These are phyloP conservation scores for Leptogaster cylindrica DNA, from an alignment of 2,888 invertebrate species.

Conservation along the genomic window DNA sequence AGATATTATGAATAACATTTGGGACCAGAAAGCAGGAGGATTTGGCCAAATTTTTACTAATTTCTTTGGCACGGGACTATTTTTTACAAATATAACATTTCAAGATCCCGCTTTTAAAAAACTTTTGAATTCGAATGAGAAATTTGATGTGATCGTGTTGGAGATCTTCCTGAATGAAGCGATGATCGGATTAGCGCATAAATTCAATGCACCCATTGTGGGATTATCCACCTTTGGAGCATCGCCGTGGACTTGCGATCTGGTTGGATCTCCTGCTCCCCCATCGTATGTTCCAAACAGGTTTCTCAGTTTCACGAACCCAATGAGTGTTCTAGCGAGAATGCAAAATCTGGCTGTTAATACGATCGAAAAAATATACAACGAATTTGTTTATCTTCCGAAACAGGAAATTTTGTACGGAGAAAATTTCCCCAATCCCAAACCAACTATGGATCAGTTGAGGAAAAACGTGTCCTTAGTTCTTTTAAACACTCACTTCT, in stretches of 20 bases:
- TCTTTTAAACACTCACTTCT: constrained; percentile 58
- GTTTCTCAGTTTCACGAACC: constrained; percentile 54
- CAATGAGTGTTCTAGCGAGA: constrained; percentile 58
- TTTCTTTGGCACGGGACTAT: constrained; percentile 2
- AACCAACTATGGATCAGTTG: constrained; percentile 52
- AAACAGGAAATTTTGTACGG: constrained; percentile 53
- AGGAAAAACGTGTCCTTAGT: constrained; percentile 55
- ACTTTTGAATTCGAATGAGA: constrained; percentile 55
- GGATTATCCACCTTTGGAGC: constrained; percentile 48
- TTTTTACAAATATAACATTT: constrained; percentile 50
- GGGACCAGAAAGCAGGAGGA: background rate
- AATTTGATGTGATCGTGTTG: constrained; percentile 59
- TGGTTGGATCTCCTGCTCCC: constrained; percentile 55
- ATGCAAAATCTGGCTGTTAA: constrained; percentile 55
- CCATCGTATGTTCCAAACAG: constrained; percentile 57
- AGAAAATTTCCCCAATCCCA: constrained; percentile 54
- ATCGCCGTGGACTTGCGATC: constrained; percentile 44
- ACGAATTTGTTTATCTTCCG: constrained; percentile 54
- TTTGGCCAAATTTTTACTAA: background rate
- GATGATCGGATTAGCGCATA: constrained; percentile 54
- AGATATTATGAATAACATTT: constrained; percentile 20
- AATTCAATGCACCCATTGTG: constrained; percentile 52
- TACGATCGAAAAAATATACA: constrained; percentile 51
- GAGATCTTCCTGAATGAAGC: constrained; percentile 61
- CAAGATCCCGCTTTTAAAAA: constrained; percentile 50